Evolutionary conservation across 2,888 invertebrate genomes (phyloP), one percentile per base, ranked within the genome.

Genomic region (Hypena proboscidalis): DNA sequence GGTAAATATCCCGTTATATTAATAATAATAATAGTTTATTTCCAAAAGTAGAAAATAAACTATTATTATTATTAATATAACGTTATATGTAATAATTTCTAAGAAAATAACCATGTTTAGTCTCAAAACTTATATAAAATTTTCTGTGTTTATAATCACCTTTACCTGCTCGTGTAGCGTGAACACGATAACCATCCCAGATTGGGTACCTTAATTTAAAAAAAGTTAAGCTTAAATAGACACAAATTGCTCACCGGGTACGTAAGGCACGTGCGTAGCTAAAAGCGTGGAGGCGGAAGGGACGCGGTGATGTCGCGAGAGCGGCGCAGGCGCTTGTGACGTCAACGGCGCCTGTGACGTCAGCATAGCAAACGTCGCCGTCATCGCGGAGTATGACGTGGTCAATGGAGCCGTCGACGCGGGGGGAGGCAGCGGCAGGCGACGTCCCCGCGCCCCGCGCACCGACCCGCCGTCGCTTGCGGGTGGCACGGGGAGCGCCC

Each of bases 211-310:
- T n/a, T n/a, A n/a, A n/a, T n/a, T n/a, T n/a, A n/a, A n/a, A n/a
- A n/a, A 6, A 22, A 38, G 15, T 23, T n/a, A 27, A 10, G n/a
- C 8, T 25, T 14, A 31, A 14, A 33, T 7, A 27, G 17, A 23
- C 38, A 39, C 17, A 32, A n/a, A 37, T 19, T 9, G 55, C 57
- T 61, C 58, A 87, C 89, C 89, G 60, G 85, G 77, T 76, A 79
- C 73, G 80, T 89, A 90, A 90, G 90, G 90, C 90, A 90, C 89
- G 76, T 85, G 74, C 61, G 82, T 71, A 70, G 68, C 70, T 50
- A 63, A 61, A 71, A 70, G 56, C 83, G 84, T 84, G 37, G 80
- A 71, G 42, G 80, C 70, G 35, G 80, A 68, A 43, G 74, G 63
- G 15, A 57, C 58, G 40, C 65, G 65, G 38, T 71, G 51, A 40